Base-by-base conservation (phyloP, 2,888 invertebrate species). In the Acrocyrtus sp. region DNA sequence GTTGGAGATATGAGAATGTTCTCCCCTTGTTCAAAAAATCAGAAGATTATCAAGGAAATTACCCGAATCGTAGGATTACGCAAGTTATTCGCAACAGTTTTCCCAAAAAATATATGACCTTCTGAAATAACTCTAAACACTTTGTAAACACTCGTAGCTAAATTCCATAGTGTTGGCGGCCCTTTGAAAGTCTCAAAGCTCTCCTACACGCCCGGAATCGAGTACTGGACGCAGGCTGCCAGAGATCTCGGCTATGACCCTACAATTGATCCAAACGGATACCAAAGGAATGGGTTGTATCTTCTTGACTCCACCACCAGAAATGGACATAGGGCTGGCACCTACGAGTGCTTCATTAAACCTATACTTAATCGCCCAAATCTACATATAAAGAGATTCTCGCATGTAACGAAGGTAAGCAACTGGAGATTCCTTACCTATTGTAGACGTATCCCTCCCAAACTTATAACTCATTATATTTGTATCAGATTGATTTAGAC, bases 361-460 rank as follows among this genome's bases (percentile, higher is more conserved):
- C 61, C 65, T 12, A 29, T 65, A 8, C 5, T 51, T 10, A 8
- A 26, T 1, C 17, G 75, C 26, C 22, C 10, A 12, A 75, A 70
- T 47, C 47, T 75, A 22, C 12, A 56, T 10, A 19, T 75, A 26
- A 53, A 72, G 24, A 50, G 43, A 45, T 68, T 53, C 19, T 67
- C 67, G 2, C 67, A 72, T 50, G 75, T 63, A 17, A 72, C 72
- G 3, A 75, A 75, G 57, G 74, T 74, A 34, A 21, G 26, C n/a
- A 17, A 17, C 22, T 34, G n/a, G n/a, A n/a, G n/a, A n/a, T n/a
- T n/a, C n/a, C n/a, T n/a, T n/a, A n/a, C n/a, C n/a, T n/a, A n/a
- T n/a, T n/a, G n/a, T n/a, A n/a, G n/a, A n/a, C n/a, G n/a, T n/a
- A n/a, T n/a, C n/a, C n/a, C n/a, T n/a, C n/a, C n/a, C n/a, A n/a